phyloP scores from a whole-genome alignment of 2,797 vertebrate species.

The Neopelma chrysocephalum region DNA sequence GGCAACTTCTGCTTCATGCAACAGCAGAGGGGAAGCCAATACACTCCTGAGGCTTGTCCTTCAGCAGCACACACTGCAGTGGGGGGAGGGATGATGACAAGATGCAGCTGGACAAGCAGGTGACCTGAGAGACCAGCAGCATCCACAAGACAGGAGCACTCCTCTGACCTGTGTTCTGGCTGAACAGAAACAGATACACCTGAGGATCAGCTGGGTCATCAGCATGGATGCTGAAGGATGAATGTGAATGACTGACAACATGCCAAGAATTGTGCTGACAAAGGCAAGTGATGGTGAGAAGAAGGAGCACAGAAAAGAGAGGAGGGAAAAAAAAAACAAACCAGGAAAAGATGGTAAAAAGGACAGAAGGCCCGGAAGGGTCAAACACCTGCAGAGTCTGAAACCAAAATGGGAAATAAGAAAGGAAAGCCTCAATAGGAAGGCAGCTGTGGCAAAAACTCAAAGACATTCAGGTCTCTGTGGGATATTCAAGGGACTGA shows the following conservation, averaged over 20 bases:
- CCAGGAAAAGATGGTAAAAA: background rate
- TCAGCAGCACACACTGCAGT: background rate
- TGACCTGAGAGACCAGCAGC: background rate
- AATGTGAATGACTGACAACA: background rate
- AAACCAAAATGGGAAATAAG: background rate
- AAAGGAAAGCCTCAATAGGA: background rate
- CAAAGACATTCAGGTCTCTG: background rate
- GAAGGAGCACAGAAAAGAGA: background rate
- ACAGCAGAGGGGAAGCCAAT: background rate
- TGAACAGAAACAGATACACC: background rate
- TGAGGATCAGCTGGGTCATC: background rate
- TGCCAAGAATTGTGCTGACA: background rate
- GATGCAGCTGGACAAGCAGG: background rate
- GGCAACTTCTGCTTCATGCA: background rate
- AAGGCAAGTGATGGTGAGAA: background rate
- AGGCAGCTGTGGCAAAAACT: background rate
- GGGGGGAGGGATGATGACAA: background rate
- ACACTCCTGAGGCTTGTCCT: background rate
- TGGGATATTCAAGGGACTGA: background rate
- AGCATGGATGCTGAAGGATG: background rate
- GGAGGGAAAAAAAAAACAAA: background rate
- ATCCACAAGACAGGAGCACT: background rate
- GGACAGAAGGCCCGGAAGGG: background rate
- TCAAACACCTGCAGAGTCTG: background rate
- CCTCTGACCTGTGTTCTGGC: background rate